Evolutionary conservation across 1,140 invertebrate species (phyloP).

Genomic region (Drosophila pachea): DNA sequence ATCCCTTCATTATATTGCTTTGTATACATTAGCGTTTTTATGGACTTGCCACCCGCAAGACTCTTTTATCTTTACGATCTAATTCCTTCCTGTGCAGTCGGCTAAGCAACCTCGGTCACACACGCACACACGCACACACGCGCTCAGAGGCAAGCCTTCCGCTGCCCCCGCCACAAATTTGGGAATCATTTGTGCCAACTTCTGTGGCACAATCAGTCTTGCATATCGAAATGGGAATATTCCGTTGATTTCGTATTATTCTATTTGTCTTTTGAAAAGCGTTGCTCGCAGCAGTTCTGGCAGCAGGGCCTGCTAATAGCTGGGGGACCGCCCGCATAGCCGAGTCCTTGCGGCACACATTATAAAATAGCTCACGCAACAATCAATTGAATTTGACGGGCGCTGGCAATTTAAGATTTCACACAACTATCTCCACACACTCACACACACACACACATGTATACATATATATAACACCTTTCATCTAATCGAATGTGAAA

Average conservation of each 20-base stretch:
- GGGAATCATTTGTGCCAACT: slow-evolving; percentile 5
- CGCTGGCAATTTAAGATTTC: slow-evolving; percentile 71
- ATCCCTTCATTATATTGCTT: not conserved
- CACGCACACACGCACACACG: not conserved
- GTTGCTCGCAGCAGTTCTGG: slow-evolving; percentile 56
- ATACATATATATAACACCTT: slow-evolving; percentile 57
- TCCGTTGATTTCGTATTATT: slow-evolving; percentile 13
- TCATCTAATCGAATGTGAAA: slow-evolving; percentile 46
- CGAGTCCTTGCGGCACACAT: slow-evolving; percentile 35
- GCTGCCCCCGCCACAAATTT: not conserved
- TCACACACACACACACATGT: not conserved
- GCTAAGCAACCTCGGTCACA: not conserved
- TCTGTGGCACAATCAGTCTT: slow-evolving; percentile 33
- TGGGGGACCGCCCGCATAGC: slow-evolving; percentile 64
- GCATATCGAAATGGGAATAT: slow-evolving; percentile 57
- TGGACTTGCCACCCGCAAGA: not conserved
- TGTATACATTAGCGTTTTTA: not conserved
- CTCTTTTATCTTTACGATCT: slow-evolving; percentile 20
- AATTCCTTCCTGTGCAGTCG: slow-evolving; percentile 10
- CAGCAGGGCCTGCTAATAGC: slow-evolving; percentile 37
- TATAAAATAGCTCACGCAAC: slow-evolving; percentile 64
- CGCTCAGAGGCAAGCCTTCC: too few species aligned
- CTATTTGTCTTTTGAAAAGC: slow-evolving; percentile 41
- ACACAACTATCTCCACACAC: slow-evolving; percentile 35
- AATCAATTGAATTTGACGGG: slow-evolving; percentile 57